A percentile compares a stretch with the other conserved stretches of the same genome.
These are phyloP conservation scores for Helicolenus hilgendorfi DNA, from an alignment of 2,797 vertebrate species.

Conservation along the genomic window DNA sequence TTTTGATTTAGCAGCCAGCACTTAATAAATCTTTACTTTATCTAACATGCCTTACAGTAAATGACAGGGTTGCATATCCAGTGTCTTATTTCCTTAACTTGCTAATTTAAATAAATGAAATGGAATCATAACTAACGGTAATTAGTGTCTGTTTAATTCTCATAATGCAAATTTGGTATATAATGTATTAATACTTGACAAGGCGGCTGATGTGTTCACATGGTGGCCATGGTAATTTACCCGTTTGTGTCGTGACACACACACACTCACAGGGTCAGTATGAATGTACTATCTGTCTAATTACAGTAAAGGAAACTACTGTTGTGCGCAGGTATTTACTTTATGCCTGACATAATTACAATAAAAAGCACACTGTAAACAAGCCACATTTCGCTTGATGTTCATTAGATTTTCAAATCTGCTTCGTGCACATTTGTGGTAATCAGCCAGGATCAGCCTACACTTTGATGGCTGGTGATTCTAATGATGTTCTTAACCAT, in stretches of 20 bases:
- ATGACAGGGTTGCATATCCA: slow-evolving; percentile 9
- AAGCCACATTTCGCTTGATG: slow-evolving; percentile 37
- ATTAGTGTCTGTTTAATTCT: slow-evolving; percentile 43
- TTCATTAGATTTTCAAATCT: slow-evolving; percentile 39
- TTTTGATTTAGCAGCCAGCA: background rate
- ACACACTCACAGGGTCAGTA: background rate
- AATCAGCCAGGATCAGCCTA: slow-evolving; percentile 59
- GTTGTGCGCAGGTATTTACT: background rate
- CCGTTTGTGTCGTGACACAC: background rate
- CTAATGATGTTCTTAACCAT: slow-evolving; percentile 79
- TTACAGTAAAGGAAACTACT: background rate
- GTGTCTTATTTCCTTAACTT: slow-evolving; percentile 8
- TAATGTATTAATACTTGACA: slow-evolving; percentile 34
- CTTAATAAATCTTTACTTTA: background rate
- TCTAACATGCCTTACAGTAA: background rate
- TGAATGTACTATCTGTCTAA: background rate
- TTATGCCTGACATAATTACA: slow-evolving; percentile 24
- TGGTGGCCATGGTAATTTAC: slow-evolving; percentile 16
- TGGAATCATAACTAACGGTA: slow-evolving; percentile 11
- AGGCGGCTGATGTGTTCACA: slow-evolving; percentile 13
- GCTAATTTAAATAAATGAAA: slow-evolving; percentile 38
- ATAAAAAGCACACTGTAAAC: slow-evolving; percentile 34
- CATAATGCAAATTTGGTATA: slow-evolving; percentile 8
- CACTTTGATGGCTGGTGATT: slow-evolving; percentile 74
- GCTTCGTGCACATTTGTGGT: slow-evolving; percentile 51